Conservation (phyloP, 2,113 vertebrate species). For the Bos taurus region DNA sequence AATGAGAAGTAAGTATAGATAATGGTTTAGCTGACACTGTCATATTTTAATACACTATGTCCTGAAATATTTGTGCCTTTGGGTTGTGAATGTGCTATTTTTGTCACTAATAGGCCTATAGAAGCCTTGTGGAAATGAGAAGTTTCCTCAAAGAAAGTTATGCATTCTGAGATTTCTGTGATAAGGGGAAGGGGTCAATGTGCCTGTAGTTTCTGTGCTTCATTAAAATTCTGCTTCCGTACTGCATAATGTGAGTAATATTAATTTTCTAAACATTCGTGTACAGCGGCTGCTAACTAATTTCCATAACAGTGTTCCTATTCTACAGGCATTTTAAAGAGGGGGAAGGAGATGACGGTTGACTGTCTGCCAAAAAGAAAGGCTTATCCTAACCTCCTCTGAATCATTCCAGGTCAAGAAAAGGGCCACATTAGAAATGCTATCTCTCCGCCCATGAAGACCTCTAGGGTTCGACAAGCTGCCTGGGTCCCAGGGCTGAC, state of each 20-base stretch:
- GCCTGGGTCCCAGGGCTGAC: neutral
- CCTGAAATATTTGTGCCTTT: conserved; percentile 71
- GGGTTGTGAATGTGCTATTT: conserved; percentile 69
- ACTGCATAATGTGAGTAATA: conserved; percentile 80
- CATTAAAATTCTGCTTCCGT: conserved; percentile 84
- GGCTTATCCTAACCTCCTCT: neutral
- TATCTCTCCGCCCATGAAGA: too few species aligned
- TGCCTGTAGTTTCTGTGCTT: conserved; percentile 79
- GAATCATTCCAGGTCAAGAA: neutral
- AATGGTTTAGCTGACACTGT: conserved; percentile 74
- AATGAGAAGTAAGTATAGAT: conserved; percentile 70
- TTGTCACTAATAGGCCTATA: conserved; percentile 69
- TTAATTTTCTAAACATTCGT: conserved; percentile 86
- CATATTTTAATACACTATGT: conserved; percentile 69
- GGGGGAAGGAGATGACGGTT: conserved; percentile 76
- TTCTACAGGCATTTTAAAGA: conserved; percentile 81
- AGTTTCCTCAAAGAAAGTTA: conserved; percentile 77
- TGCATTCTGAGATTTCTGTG: conserved; percentile 78
- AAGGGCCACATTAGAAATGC: neutral
- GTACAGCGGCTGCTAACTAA: conserved; percentile 83
- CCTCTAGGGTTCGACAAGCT: neutral
- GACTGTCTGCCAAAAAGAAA: conserved; percentile 77
- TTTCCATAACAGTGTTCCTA: conserved; percentile 82
- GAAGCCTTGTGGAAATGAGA: conserved; percentile 75
- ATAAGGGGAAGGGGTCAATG: conserved; percentile 82